Evolutionary conservation across 2,888 invertebrate species (phyloP), one percentile per base, ranked within the genome.

Genomic region (Fabriciana adippe): DNA sequence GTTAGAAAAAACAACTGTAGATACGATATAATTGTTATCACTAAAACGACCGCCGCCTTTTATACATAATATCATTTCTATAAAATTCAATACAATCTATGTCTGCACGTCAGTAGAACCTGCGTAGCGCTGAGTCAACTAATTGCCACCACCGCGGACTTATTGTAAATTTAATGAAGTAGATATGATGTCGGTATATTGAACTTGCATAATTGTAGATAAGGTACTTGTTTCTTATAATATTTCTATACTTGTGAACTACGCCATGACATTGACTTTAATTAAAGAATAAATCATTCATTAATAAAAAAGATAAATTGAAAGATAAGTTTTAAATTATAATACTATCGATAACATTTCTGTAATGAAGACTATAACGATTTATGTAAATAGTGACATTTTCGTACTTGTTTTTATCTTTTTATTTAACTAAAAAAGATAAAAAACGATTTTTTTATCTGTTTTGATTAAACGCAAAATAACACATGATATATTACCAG

Each of bases 81-180:
- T 31, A 54, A 35, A 26, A 26, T 45, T 63, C 26, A 6, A 47
- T 31, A 26, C 26, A 16, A 6, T 31, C 50, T 59, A 63, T 48
- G n/a, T 48, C 48, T 61, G 51, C 35, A 51, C 41, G 35, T 14
- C 35, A 41, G 15, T 51, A 15, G 6, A 21, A 61, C 21, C 59
- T 31, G 26, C 31, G 51, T 59, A 41, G 13, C 4, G 55, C 66
- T 69, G 69, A 69, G 55, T 69, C 69, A 64, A 63, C 51, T 66
- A 69, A 69, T 64, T 66, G 57, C 47, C 31, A 55, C 35, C 51
- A 59, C 54, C 18, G 53, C 53, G 16, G 41, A n/a, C 35, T 35
- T 51, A 51, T 35, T 51, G 51, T 41, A 61, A 61, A 61, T 61
- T 61, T 51, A 51, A 61, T 51, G 50, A 51, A 31, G 51, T 61